Base-by-base conservation (phyloP, 1,140 invertebrate species). In the Trissolcus basalis region DNA sequence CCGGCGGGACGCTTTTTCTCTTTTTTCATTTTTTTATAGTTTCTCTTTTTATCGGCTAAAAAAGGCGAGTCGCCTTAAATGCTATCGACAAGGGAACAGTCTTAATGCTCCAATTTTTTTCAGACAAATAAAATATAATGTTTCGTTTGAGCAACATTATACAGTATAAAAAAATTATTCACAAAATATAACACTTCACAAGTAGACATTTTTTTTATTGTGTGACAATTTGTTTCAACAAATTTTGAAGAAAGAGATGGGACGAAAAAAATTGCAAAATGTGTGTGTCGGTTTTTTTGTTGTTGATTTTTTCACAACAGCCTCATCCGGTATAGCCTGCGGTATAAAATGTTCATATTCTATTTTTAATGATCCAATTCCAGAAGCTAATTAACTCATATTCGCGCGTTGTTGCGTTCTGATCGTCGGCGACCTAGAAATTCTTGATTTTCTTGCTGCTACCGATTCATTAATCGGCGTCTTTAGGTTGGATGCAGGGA, bases 141-240 rank as follows among this genome's bases (percentile, higher is more conserved):
- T 27, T 27, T 27, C 19, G 83, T 82, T 81, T 77, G 74, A 75
- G 71, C 77, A 77, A 80, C n/a, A n/a, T n/a, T n/a, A n/a, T n/a
- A n/a, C n/a, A n/a, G n/a, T n/a, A n/a, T n/a, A n/a, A n/a, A n/a
- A n/a, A n/a, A n/a, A n/a, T n/a, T n/a, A n/a, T n/a, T n/a, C n/a
- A n/a, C n/a, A n/a, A n/a, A n/a, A n/a, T n/a, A n/a, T n/a, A n/a
- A n/a, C n/a, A n/a, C n/a, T n/a, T n/a, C n/a, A n/a, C n/a, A n/a
- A n/a, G n/a, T n/a, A n/a, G n/a, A n/a, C n/a, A n/a, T n/a, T n/a
- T n/a, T n/a, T n/a, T n/a, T n/a, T n/a, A n/a, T n/a, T n/a, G n/a
- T n/a, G n/a, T n/a, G n/a, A n/a, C n/a, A n/a, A n/a, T n/a, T n/a
- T n/a, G n/a, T n/a, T n/a, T n/a, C n/a, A n/a, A n/a, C n/a, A n/a